Base-by-base conservation (phyloP, 2,888 invertebrate species). In the Agrotis ipsilon region DNA sequence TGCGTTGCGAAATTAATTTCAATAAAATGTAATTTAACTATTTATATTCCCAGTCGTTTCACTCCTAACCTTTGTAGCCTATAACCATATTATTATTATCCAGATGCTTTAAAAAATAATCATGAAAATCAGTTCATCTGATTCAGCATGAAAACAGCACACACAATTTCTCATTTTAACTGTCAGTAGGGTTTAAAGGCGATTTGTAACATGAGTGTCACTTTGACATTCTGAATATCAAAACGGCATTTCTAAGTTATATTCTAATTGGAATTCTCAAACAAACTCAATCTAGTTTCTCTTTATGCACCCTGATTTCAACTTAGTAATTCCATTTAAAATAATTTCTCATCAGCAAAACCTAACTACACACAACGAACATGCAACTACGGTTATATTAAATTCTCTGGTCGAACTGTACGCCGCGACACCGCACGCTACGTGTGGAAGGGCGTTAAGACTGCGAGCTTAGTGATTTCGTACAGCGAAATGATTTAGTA, bases 401-500 rank as follows among this genome's bases (percentile, higher is more conserved):
- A 83, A 85, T 83, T 83, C 75, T 80, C 86, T 67, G 83, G 86
- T 85, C 62, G 60, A 68, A 79, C 58, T 70, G 57, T 68, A 68
- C 75, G 74, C 59, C 45, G 64, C 72, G 77, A 72, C 75, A 75
- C 32, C 68, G 74, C 73, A 61, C n/a, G 46, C 45, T 75, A 75
- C 75, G 80, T 87, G 86, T 81, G 78, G 77, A 86, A 86, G 80
- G 81, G 78, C 78, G 81, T 72, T 84, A 81, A 84, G 79, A 84
- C 78, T 78, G 68, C 54, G 68, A 87, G 87, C 88, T 88, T 89
- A 91, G 90, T 90, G 91, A 91, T 92, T 92, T 87, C 86, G 82
- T 89, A 78, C 83, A 84, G 78, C 81, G 85, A 87, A 88, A 87
- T 90, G 90, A 92, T 92, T 92, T 92, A 92, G 86, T 88, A 89